Conservation (phyloP, 2,888 invertebrate genomes). For the Timema cristinae region DNA sequence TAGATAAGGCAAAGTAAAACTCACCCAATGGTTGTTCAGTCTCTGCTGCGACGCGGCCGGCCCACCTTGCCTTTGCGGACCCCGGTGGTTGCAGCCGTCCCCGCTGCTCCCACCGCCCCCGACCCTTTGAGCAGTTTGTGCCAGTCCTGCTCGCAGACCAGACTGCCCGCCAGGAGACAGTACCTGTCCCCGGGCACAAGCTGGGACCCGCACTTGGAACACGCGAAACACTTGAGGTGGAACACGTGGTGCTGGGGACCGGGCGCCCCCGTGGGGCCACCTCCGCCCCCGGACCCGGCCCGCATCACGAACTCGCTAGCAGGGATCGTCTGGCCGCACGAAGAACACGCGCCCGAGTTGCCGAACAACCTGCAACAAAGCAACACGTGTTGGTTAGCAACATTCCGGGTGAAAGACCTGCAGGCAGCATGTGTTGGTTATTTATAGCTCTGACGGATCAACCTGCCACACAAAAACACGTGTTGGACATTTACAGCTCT, state of each 20-base stretch:
- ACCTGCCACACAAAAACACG: too few relatives aligned
- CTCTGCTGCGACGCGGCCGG: conserved; percentile 81
- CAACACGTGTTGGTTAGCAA: too few relatives aligned
- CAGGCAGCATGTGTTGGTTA: too few relatives aligned
- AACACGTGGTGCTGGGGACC: conserved; percentile 69
- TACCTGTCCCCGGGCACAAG: conserved; percentile 91
- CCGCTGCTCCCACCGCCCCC: conserved; percentile 55
- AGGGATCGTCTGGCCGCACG: conserved; percentile 88
- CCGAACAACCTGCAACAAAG: conserved; percentile 78
- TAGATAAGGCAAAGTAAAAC: background rate
- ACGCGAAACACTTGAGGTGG: conserved; percentile 94
- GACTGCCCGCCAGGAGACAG: conserved; percentile 83
- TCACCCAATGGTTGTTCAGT: conserved; percentile 58
- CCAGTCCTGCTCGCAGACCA: conserved; percentile 87
- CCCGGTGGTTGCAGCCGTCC: conserved; percentile 56
- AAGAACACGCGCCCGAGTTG: conserved; percentile 82
- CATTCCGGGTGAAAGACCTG: too few relatives aligned
- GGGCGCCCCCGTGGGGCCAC: conserved; percentile 49
- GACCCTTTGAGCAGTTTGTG: conserved; percentile 77
- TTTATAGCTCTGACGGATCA: too few relatives aligned
- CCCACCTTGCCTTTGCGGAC: conserved; percentile 88
- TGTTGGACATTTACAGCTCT: too few relatives aligned
- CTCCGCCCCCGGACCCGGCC: conserved; percentile 56
- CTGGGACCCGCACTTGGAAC: conserved; percentile 87
- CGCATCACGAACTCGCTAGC: conserved; percentile 92